Percentiles rank a stretch among this genome's conserved stretches.
Evolutionary conservation across 2,113 vertebrate genomes (phyloP).

Genomic region (Solea solea): DNA sequence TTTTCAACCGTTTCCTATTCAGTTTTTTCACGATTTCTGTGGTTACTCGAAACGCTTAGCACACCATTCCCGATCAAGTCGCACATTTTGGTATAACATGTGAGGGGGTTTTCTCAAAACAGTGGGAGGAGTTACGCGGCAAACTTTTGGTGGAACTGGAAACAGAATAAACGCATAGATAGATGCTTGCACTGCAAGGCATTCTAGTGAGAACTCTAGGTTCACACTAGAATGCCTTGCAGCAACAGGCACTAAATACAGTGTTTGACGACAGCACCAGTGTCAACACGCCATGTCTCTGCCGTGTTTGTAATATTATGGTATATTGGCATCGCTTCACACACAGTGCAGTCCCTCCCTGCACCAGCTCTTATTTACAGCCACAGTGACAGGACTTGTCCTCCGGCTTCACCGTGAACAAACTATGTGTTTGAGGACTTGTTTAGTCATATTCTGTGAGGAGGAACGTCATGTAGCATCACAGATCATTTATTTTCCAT

Average conservation of each 20-base stretch:
- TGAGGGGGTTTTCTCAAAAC: no score
- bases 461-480: conserved; percentile 67
- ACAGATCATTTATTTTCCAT: conserved; percentile 65
- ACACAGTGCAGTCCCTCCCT: background rate
- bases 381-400: conserved; percentile 59
- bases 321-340: conserved; percentile 20
- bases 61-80: no score
- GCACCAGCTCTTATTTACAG: conserved; percentile 38
- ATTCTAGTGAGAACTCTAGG: no score
- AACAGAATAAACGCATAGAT: no score
- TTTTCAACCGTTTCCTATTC: no score
- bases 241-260: background rate
- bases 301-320: background rate
- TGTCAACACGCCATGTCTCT: background rate
- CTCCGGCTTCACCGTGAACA: conserved; percentile 40
- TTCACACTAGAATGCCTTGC: no score
- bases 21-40: no score
- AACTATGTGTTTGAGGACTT: conserved; percentile 47
- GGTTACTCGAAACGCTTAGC: no score
- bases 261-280: background rate
- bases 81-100: no score
- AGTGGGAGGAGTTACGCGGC: no score
- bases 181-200: background rate
- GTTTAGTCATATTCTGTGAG: conserved; percentile 65
- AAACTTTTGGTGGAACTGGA: no score